Base-by-base conservation (phyloP, 2,888 invertebrate species). In the Phymatocera aterrima region DNA sequence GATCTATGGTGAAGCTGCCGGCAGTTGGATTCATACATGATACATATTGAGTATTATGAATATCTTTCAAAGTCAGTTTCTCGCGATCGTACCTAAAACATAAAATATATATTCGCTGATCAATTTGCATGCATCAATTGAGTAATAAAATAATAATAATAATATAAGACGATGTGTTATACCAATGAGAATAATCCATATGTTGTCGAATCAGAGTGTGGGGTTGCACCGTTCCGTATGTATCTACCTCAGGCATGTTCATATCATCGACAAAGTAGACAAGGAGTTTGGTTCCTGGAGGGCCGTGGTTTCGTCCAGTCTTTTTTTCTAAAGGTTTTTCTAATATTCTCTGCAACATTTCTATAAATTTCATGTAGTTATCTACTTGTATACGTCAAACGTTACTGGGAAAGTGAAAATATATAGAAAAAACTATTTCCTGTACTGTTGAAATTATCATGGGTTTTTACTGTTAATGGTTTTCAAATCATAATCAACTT, bases 21-120 rank as follows among this genome's bases (percentile, higher is more conserved):
- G 98, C 97, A 0, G 98, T 97, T 0, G 98, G 98, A 91, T 98
- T 98, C 98, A 99, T 98, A 89, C 97, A 97, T 0, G 98, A 96
- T 21, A 98, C 95, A 90, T 98, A 98, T 92, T 98, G 98, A 57
- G 97, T 96, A 88, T 98, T 97, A 85, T 96, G 95, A 85, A 98
- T 97, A 80, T 98, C 98, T 89, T 97, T 98, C 12, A 98, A 90
- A 0, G 95, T 92, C 80, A 98, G 92, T 88, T 98, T 98, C 65
- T 93, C 92, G 79, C 98, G 92, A 88, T 99, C 98, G 88, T 98
- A 99, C 94, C 94, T 94, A 82, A 8, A 10, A 77, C 3, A 54
- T 43, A 60, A 21, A 60, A 77, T 60, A 3, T 28, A 24, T 54
- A 61, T 6, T 31, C 28, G 8, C 48, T 24, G 40, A 43, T 43